Base-by-base conservation (phyloP, 2,888 invertebrate genomes). In the Eretmocerus hayati region DNA sequence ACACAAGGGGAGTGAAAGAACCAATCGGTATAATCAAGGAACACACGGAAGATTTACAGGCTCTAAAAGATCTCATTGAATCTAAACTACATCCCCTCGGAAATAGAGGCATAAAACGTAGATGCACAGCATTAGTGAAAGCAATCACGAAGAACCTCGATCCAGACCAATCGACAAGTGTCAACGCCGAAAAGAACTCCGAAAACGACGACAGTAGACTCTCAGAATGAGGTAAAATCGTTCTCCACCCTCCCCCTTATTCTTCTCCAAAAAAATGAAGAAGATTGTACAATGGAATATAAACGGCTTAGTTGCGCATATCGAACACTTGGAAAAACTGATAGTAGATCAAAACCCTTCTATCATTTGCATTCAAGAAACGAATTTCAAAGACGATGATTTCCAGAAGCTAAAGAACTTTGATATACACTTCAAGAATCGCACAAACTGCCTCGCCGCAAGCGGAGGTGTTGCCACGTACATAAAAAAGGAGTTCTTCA, bases 231-330 rank as follows among this genome's bases (percentile, higher is more conserved):
- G n/a, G n/a, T n/a, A n/a, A n/a, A n/a, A n/a, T n/a, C n/a, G n/a
- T n/a, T 1, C 6, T 11, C 6, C 30, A 30, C 6, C 11, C 30
- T 11, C 30, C 30, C 30, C 11, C 8, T 30, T 6, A 30, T 30
- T 30, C 30, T 30, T 9, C 6, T 9, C 6, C 11, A 30, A 30
- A 30, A 9, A 39, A 18, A 52, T 52, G 52, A 15, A 16, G 1
- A 37, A 16, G 9, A 43, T 57, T 15, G 21, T 59, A 4, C 57
- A 60, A 42, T 60, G 58, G 58, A 60, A 59, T 39, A 48, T 56
- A 6, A 57, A 57, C 37, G 55, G 58, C 21, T 53, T 31, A 21
- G 37, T 21, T 9, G 30, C 26, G 8, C 51, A 55, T 20, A 45
- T 45, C 30, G 53, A 52, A 49, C 40, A 49, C 20, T 44, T 59